Base-by-base conservation (phyloP, 2,797 vertebrate genomes). In the Rhinella marina region DNA sequence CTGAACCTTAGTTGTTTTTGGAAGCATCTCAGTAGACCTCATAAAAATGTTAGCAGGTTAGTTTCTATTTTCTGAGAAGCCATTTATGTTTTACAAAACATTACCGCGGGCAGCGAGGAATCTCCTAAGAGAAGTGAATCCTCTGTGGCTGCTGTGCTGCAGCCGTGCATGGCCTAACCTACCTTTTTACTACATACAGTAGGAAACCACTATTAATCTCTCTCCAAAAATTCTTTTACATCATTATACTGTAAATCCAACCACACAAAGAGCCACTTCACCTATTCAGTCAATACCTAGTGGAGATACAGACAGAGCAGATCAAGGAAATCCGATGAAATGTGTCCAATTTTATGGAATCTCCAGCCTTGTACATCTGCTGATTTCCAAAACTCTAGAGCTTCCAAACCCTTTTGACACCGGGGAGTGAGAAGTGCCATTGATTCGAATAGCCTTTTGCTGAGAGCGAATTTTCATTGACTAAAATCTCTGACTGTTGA, bases 1-100 rank as follows among this genome's bases (percentile, higher is more conserved):
- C n/a, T 57, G 29, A 25, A 25, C 88, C 85, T 86, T 86, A 79
- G 57, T 29, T 89, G 77, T 14, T 90, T 86, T 91, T 90, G 87
- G 85, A 88, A 91, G 62, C 61, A 70, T 10, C 41, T 83, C 41
- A 64, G 87, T 90, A 86, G 87, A 32, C 64, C 21, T 64, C 73
- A 87, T 83, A 80, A 87, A 86, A 87, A 73, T 56, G 64, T 68
- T 59, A 27, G 62, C n/a, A 59, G 82, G 75, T 32, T 89, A 77
- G 62, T 73, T 29, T 76, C 75, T 84, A 21, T 84, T 89, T 89
- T 87, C 59, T 61, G 19, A 86, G 32, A 70, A 81, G 56, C 9
- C 27, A 86, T 81, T 83, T 82, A 72, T 86, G 61, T 70, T 17
- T 70, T 83, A 52, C 48, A 25, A 84, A 54, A 83, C 41, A 27